Percentiles rank a stretch among this genome's conserved stretches.
phyloP scores from a whole-genome alignment of 2,888 invertebrate species.

The Hipparchia semele region DNA sequence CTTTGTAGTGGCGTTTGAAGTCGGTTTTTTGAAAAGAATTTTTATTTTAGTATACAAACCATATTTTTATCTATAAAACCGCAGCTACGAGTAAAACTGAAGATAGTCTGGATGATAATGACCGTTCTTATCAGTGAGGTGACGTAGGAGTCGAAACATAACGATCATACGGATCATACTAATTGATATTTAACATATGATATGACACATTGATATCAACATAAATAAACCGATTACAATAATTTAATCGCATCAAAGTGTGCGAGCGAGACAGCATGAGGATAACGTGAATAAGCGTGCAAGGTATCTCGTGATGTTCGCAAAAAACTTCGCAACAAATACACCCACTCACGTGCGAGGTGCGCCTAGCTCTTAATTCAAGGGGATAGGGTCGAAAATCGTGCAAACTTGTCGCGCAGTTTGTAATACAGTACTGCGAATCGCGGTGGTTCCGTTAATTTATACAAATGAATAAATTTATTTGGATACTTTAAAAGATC shows the following conservation, averaged over 20 bases:
- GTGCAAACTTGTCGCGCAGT: background rate
- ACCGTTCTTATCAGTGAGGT: background rate
- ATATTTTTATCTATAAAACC: too few species aligned
- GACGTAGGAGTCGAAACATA: constrained; percentile 9
- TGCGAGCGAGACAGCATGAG: constrained; percentile 67
- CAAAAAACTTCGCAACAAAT: constrained; percentile 34
- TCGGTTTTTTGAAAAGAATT: too few species aligned
- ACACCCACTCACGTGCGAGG: constrained; percentile 36
- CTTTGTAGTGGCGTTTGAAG: too few species aligned
- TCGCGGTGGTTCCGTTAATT: constrained; percentile 24
- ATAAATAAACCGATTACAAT: constrained; percentile 27
- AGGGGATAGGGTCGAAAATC: background rate
- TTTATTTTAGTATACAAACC: too few species aligned
- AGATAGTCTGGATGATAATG: background rate
- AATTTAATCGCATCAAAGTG: constrained; percentile 31
- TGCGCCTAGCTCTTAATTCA: constrained; percentile 1
- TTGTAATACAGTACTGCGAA: background rate
- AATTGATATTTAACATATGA: constrained; percentile 17
- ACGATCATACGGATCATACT: constrained; percentile 15
- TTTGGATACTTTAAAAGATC: constrained; percentile 1
- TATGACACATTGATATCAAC: constrained; percentile 20
- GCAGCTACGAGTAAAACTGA: background rate
- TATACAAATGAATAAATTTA: constrained; percentile 27
- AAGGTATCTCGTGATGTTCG: constrained; percentile 48
- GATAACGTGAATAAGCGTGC: constrained; percentile 71